These are phyloP conservation scores for Craterocephalus amniculus DNA, from an alignment of 2,797 vertebrate genomes.

Conservation along the genomic window DNA sequence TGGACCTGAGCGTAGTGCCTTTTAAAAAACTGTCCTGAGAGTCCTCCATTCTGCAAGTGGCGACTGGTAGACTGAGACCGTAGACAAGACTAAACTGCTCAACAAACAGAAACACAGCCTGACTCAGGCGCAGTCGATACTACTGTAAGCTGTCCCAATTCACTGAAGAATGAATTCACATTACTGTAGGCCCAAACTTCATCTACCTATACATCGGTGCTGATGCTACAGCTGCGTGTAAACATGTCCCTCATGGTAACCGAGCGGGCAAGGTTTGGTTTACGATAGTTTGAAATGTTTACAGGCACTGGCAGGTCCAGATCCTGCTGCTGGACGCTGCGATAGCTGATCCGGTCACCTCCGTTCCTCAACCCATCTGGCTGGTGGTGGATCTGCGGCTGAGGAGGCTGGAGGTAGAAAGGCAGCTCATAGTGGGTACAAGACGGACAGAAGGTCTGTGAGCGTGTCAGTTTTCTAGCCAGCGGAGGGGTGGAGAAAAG, in stretches of 20 bases:
- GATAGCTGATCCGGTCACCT: constrained; percentile 89
- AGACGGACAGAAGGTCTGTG: constrained; percentile 88
- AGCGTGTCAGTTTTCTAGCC: constrained; percentile 85
- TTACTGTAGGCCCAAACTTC: background rate
- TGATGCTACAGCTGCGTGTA: constrained; percentile 94
- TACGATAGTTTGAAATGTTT: constrained; percentile 86
- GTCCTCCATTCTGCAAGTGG: constrained; percentile 54
- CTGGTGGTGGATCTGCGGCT: constrained; percentile 76
- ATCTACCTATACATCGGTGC: constrained; percentile 91
- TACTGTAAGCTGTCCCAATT: constrained; percentile 10
- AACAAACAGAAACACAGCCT: constrained; percentile 51
- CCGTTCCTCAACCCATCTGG: constrained; percentile 90
- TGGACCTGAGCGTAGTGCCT: constrained; percentile 59
- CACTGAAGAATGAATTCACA: constrained; percentile 11
- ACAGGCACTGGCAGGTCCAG: constrained; percentile 83
- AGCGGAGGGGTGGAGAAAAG: constrained; percentile 87
- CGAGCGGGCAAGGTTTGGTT: constrained; percentile 91
- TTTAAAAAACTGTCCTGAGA: constrained; percentile 73
- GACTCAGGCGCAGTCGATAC: constrained; percentile 31
- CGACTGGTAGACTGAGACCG: constrained; percentile 39
- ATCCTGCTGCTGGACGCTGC: constrained; percentile 90
- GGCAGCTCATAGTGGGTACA: constrained; percentile 91
- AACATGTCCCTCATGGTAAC: constrained; percentile 96
- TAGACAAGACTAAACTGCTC: constrained; percentile 43
- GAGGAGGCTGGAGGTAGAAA: constrained; percentile 93